Evolutionary conservation across 2,888 invertebrate species (phyloP).

Genomic region (Pseudoips prasinana): DNA sequence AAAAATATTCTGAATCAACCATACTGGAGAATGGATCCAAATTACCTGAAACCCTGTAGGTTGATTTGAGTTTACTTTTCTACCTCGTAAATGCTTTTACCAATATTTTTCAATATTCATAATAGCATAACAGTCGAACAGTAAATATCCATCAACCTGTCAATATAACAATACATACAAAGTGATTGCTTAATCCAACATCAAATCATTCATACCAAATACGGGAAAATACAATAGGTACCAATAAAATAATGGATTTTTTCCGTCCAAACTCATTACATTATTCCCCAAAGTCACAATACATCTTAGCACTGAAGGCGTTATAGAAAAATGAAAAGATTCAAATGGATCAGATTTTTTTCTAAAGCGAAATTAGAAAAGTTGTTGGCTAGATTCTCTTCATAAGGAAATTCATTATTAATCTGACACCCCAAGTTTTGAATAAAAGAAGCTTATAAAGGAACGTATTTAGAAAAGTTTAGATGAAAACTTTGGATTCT

Average conservation of each 20-base stretch:
- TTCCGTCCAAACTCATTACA: constrained; percentile 27
- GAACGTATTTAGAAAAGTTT: constrained; percentile 20
- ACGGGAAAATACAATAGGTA: constrained; percentile 17
- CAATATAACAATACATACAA: too few relatives aligned
- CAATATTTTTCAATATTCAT: too few relatives aligned
- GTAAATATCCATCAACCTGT: too few relatives aligned
- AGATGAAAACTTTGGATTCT: constrained; percentile 6
- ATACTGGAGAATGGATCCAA: too few relatives aligned
- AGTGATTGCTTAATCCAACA: constrained; percentile 3
- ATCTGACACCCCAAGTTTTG: constrained; percentile 37
- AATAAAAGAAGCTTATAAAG: constrained; percentile 18
- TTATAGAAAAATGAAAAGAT: constrained; percentile 28
- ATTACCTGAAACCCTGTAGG: too few relatives aligned
- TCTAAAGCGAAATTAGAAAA: constrained; percentile 42
- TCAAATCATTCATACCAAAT: too few relatives aligned
- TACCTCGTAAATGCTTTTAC: too few relatives aligned
- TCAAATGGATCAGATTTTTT: constrained; percentile 47
- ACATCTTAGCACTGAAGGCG: constrained; percentile 34
- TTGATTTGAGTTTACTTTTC: too few relatives aligned
- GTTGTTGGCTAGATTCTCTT: constrained; percentile 27
- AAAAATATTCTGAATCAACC: too few relatives aligned
- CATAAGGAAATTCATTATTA: constrained; percentile 46
- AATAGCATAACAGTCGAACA: too few relatives aligned
- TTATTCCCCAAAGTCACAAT: constrained; percentile 36
- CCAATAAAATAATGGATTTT: constrained; percentile 33